Evolutionary conservation across 2,113 vertebrate genomes (phyloP), one percentile per base, ranked within the genome.

Genomic region (Penelope pileata): DNA sequence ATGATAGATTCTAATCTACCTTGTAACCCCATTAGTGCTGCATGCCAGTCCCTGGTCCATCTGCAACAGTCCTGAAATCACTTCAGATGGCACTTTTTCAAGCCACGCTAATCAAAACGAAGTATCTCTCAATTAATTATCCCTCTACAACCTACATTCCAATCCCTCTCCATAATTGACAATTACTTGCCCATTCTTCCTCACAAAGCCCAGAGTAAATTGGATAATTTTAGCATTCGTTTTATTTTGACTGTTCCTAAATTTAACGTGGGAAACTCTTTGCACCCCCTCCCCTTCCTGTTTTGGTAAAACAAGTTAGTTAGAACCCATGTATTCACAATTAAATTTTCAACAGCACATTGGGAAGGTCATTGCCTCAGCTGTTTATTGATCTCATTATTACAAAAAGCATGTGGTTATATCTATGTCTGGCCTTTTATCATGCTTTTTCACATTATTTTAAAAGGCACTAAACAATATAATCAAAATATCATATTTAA

Each of bases 91-190:
- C 91, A 91, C 90, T 95, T 96, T 96, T 96, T 97, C 92, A 95
- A 96, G 95, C 77, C 89, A 95, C 67, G 3, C 75, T 92, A 93
- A 92, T 95, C 95, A 88, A 95, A 96, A 96, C 63, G 34, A 97
- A 90, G 93, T 91, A 90, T 97, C 67, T 96, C 88, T 94, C 94
- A 96, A 97, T 96, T 87, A 97, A 97, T 96, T 96, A 96, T 94
- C 91, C 60, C 43, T 94, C 82, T 94, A 63, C 88, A 96, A 96
- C 91, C 88, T 94, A 93, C 95, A 97, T 91, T 81, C 92, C 88
- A 70, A 59, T 93, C 75, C 91, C 85, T 95, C 95, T 94, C 83
- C 87, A 94, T 97, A 96, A 95, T 80, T 94, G 86, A 87, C 90
- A 90, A 97, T 95, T 95, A 96, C 91, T 97, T 94, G 59, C 81